Percentiles rank a stretch among this genome's conserved stretches.
phyloP scores from a whole-genome alignment of 2,888 invertebrate species.

The Colostygia pectinataria region DNA sequence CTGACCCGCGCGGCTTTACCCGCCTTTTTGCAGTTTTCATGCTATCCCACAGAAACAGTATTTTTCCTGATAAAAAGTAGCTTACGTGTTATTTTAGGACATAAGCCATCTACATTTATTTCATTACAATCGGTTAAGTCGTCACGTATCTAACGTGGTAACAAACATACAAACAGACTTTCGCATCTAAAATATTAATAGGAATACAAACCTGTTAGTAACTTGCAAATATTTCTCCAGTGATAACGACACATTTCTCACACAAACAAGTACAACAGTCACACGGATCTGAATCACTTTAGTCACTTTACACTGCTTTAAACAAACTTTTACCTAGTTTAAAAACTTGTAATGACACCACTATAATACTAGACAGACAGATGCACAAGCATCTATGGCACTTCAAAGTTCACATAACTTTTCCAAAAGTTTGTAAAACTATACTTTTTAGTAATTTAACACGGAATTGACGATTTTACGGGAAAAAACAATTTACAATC shows the following conservation, averaged over 20 bases:
- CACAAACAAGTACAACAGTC: slow-evolving; percentile 13
- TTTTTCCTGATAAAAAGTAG: too few relatives aligned
- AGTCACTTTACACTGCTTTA: slow-evolving; percentile 26
- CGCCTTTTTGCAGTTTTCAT: too few relatives aligned
- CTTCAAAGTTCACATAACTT: slow-evolving; percentile 43
- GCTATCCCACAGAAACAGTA: too few relatives aligned
- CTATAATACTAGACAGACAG: slow-evolving; percentile 1
- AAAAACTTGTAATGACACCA: slow-evolving; percentile 28
- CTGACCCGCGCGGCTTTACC: too few relatives aligned
- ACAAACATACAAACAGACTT: too few relatives aligned
- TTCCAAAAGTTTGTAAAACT: slow-evolving; percentile 19
- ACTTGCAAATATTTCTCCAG: slow-evolving; percentile 25
- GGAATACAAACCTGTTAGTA: slow-evolving; percentile 26
- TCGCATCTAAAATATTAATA: too few relatives aligned
- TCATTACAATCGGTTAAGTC: too few relatives aligned
- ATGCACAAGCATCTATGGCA: slow-evolving; percentile 35
- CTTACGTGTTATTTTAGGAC: too few relatives aligned
- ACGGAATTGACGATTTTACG: neutral
- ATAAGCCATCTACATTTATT: too few relatives aligned
- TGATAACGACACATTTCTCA: slow-evolving; percentile 26
- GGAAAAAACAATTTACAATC: neutral
- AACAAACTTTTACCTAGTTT: slow-evolving; percentile 27
- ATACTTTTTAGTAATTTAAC: neutral
- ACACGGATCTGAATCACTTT: slow-evolving; percentile 21
- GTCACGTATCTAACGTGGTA: too few relatives aligned